Evolutionary conservation across 2,113 vertebrate species (phyloP), one percentile per base, ranked within the genome.

Genomic region (Muntiacus muntjak): DNA sequence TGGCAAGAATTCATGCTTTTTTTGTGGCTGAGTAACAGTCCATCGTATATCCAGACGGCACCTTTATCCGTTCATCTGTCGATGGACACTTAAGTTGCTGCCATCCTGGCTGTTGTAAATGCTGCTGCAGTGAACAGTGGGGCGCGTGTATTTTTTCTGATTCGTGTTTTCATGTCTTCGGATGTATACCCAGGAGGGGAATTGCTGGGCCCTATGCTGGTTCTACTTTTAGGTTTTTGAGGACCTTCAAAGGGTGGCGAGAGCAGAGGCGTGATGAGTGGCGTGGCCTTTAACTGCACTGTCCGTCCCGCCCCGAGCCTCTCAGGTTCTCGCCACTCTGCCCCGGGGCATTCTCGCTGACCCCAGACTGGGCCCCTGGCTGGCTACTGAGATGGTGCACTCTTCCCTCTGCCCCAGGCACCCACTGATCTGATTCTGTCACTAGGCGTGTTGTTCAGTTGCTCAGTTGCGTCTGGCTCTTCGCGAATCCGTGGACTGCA

Each of bases 251-350:
- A 21, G 19, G 19, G 6, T n/a, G 79, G 50, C 3, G 21, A 4
- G 79, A 23, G 79, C 11, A 1, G 17, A 11, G 45, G 30, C 5
- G 1, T 15, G 16, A 10, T 4, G 28, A 30, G 16, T 12, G 76
- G 78, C 6, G 0, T 33, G 78, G 30, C 78, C 45, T 33, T 11
- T 12, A 6, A 11, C 10, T 1, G 0, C 47, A 21, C 17, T 0
- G 28, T 33, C 45, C 1, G 9, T 0, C 16, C 5, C 28, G 52
- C 17, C 78, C 47, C 4, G 47, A 19, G 28, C 17, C 30, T 50
- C 78, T 19, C 28, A 11, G 78, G 47, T 33, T 36, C 79, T n/a
- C 11, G 30, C 50, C 2, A 36, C 33, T n/a, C 50, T 52, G 79
- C 79, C 50, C 30, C 30, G 21, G 19, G 21, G 79, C 79, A 14